Percentiles rank a stretch among this genome's conserved stretches.
These are phyloP conservation scores for Microchirus variegatus DNA, from an alignment of 2,797 vertebrate genomes.

Conservation along the genomic window DNA sequence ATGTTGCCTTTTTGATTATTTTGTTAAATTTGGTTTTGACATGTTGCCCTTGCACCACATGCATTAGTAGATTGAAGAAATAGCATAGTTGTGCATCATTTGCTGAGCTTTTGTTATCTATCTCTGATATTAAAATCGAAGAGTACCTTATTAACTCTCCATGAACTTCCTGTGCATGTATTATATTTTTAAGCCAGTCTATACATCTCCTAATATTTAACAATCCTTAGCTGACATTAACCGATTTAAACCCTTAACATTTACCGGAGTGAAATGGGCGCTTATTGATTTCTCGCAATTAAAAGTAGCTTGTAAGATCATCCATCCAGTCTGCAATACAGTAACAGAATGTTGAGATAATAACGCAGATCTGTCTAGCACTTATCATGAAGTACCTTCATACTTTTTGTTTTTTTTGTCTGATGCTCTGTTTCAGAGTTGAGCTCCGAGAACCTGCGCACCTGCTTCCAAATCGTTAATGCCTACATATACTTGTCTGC, in stretches of 20 bases:
- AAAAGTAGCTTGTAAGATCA: background rate
- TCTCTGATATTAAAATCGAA: too few species aligned
- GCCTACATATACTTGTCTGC: conserved; percentile 93
- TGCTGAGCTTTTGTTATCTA: too few species aligned
- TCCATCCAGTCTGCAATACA: background rate
- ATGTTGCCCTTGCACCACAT: too few species aligned
- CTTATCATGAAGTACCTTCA: conserved; percentile 5
- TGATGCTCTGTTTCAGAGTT: conserved; percentile 84
- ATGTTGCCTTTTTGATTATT: too few species aligned
- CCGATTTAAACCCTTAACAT: background rate
- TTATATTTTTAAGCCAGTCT: too few species aligned
- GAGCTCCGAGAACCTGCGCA: conserved; percentile 94
- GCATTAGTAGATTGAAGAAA: too few species aligned
- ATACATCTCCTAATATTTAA: background rate
- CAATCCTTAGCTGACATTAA: background rate
- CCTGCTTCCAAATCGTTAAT: conserved; percentile 96
- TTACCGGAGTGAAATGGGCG: background rate
- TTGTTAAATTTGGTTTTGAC: too few species aligned
- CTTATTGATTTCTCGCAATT: background rate
- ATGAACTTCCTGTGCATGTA: too few species aligned
- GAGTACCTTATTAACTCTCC: too few species aligned
- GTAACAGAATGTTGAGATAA: background rate
- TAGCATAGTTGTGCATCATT: too few species aligned
- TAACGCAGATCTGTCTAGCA: background rate
- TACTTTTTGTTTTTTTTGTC: background rate